Evolutionary conservation across 2,797 vertebrate species (phyloP), one percentile per base, ranked within the genome.

Genomic region (Oophaga sylvatica): DNA sequence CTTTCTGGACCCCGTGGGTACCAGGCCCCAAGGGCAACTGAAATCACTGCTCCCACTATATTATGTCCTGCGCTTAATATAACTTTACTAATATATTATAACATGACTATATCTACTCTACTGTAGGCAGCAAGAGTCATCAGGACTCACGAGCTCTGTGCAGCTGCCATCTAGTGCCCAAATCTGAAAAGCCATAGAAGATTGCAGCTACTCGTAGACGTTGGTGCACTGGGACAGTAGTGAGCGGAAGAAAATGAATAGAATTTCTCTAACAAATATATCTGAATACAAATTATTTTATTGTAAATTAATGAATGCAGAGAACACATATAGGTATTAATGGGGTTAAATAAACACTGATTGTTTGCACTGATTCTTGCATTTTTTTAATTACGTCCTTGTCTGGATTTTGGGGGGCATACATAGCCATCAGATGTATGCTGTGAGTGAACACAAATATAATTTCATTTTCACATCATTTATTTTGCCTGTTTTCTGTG

Each of bases 81-180:
- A 59, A 15, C 12, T 15, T 59, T 59, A 17, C 57, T 5, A 35
- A 17, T 2, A 35, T 35, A 41, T 41, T 19, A 19, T 41, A 2
- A 41, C 29, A 19, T 71, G 8, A 75, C 8, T 4, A 22, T 22
- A 45, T 22, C 2, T 15, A 16, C 10, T 59, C 1, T 59, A 13
- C 45, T 31, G 1, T 22, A 45, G 2, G 17, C 17, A 11, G 16
- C 35, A 48, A 4, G 12, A 53, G 48, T 29, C 15, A 0, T 15
- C 76, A 78, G 56, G 8, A 77, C 0, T 15, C 76, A 78, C 26
- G 16, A 77, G n/a, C 53, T 57, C 53, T 78, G 15, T 17, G 56
- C 29, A 78, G 17, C 76, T 78, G 76, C 76, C 76, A 57, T 78
- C 76, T 78, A 78, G 76, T 59, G 76, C 59, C 76, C 76, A 59